Conservation (phyloP, 92 coral and sea anemone species). For the Hydrozoanthus gracilis region DNA sequence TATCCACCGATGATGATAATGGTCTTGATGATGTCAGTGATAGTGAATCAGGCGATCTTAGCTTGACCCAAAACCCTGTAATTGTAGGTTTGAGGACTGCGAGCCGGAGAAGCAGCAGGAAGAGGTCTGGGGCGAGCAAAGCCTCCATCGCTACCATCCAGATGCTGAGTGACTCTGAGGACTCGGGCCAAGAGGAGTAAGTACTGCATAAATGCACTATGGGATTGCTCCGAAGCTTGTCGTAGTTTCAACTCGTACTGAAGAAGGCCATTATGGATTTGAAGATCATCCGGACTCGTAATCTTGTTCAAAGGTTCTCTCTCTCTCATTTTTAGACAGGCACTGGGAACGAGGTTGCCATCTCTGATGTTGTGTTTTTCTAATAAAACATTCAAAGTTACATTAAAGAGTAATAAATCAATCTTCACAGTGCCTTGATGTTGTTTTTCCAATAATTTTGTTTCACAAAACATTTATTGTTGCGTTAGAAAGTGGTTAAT, state of each 20-base stretch:
- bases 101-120: conserved; percentile 16
- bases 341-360: no score
- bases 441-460: no score
- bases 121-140: conserved; percentile 3
- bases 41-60: neutral
- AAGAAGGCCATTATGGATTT: neutral
- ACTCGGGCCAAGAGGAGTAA: conserved; percentile 32
- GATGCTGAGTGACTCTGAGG: conserved; percentile 44
- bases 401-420: no score
- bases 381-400: no score
- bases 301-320: no score
- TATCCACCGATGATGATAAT: neutral
- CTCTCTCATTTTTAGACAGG: no score
- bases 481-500: no score
- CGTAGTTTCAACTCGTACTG: neutral
- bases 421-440: no score
- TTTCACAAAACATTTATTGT: no score
- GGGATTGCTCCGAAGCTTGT: neutral
- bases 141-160: neutral
- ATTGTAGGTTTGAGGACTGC: neutral
- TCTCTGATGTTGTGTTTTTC: no score
- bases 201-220: neutral
- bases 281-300: no score
- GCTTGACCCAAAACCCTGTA: neutral
- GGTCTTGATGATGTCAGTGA: neutral